These are phyloP conservation scores for Zapus hudsonius DNA, from an alignment of 2,113 vertebrate genomes.

Conservation along the genomic window DNA sequence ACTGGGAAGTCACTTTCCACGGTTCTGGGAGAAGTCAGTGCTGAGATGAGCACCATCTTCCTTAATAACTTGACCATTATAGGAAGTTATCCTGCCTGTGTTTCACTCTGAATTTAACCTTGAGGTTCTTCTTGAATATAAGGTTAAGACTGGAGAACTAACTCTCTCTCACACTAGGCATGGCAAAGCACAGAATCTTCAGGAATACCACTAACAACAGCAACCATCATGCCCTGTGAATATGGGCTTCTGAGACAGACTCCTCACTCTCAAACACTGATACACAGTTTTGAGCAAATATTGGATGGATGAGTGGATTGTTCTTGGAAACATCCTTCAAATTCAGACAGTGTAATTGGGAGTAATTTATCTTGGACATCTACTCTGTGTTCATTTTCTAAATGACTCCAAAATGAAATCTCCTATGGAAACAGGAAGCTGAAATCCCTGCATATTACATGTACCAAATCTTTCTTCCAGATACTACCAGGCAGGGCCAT, in stretches of 20 bases:
- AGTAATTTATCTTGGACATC: conserved; percentile 50
- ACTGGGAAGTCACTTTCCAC: background rate
- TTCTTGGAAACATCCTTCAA: conserved; percentile 67
- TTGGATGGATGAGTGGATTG: conserved; percentile 27
- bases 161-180: background rate
- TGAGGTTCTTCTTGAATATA: background rate
- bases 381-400: conserved; percentile 57
- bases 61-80: background rate
- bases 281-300: conserved; percentile 47
- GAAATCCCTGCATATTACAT: background rate
- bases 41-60: background rate
- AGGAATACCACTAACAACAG: background rate
- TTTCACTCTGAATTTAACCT: background rate
- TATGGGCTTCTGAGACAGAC: conserved; percentile 31
- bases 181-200: background rate
- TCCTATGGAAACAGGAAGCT: conserved; percentile 46
- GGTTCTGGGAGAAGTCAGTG: background rate
- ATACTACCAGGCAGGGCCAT: background rate
- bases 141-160: background rate
- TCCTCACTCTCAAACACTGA: background rate
- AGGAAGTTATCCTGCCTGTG: background rate
- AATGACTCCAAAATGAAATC: conserved; percentile 38
- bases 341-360: conserved; percentile 2
- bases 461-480: background rate
- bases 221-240: background rate